Evolutionary conservation across 2,113 vertebrate species (phyloP).

Genomic region (Oncorhynchus mykiss): DNA sequence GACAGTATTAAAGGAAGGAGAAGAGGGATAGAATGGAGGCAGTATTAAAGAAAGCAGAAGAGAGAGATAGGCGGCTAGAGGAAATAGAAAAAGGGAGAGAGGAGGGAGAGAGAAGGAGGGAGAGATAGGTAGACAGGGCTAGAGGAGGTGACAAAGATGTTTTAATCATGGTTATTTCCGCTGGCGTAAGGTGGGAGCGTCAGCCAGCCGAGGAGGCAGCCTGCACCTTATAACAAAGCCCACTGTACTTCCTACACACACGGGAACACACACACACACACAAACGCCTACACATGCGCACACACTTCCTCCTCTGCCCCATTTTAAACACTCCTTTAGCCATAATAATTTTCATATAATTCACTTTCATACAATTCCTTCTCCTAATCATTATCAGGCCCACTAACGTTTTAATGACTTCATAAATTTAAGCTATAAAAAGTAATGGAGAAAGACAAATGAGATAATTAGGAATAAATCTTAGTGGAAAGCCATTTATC

Average conservation of each 20-base stretch:
- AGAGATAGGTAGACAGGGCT: background rate
- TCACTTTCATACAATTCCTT: conserved; percentile 88
- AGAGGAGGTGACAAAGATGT: conserved; percentile 68
- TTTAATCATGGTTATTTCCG: conserved; percentile 73
- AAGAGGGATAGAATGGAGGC: too few species aligned
- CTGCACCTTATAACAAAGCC: conserved; percentile 76
- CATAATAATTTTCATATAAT: conserved; percentile 87
- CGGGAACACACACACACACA: conserved; percentile 22
- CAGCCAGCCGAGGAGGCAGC: conserved; percentile 34
- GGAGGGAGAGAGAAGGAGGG: background rate
- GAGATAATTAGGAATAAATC: conserved; percentile 99
- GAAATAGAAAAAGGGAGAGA: too few species aligned
- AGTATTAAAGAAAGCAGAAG: background rate
- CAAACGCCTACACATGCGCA: conserved; percentile 39
- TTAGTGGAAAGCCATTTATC: conserved; percentile 95
- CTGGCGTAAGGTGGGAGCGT: conserved; percentile 49
- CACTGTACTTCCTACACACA: conserved; percentile 42
- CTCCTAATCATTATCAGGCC: conserved; percentile 87
- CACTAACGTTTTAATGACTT: conserved; percentile 92
- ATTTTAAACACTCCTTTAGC: conserved; percentile 85
- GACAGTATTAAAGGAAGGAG: background rate
- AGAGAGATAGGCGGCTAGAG: too few species aligned
- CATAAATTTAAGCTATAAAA: conserved; percentile 99
- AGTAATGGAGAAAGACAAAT: conserved; percentile 99
- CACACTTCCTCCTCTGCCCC: conserved; percentile 60